Conservation (phyloP, 2,888 invertebrate species). For the Nomada ruficornis region DNA sequence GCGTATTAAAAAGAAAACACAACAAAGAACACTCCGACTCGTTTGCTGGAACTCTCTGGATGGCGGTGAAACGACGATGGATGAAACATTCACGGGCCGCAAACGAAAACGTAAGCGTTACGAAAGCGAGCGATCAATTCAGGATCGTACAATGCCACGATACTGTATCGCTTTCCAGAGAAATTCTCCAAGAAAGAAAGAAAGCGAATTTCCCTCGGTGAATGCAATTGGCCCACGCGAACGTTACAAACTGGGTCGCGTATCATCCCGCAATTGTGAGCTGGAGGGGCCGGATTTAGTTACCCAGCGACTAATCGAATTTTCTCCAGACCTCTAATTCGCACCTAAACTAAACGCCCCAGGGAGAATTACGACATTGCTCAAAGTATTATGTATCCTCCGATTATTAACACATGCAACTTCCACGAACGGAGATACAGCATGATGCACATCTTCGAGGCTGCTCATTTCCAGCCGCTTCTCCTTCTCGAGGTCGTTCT, state of each 20-base stretch:
- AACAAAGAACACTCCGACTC: background rate
- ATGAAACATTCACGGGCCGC: background rate
- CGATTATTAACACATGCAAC: constrained; percentile 38
- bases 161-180: constrained; percentile 51
- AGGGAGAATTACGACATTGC: constrained; percentile 27
- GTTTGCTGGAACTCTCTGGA: too few relatives aligned
- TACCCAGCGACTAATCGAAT: background rate
- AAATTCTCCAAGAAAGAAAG: constrained; percentile 37
- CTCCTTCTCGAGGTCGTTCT: constrained; percentile 50
- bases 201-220: constrained; percentile 41
- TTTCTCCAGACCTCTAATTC: background rate
- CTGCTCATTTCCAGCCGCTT: background rate
- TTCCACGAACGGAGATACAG: constrained; percentile 48
- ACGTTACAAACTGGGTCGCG: constrained; percentile 45
- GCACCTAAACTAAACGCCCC: constrained; percentile 1
- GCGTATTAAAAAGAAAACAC: background rate
- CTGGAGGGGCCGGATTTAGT: constrained; percentile 1
- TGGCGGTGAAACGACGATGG: background rate
- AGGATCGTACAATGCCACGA: constrained; percentile 3
- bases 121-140: constrained; percentile 16
- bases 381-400: constrained; percentile 47
- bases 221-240: constrained; percentile 45
- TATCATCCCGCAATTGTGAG: constrained; percentile 26
- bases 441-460: constrained; percentile 52
- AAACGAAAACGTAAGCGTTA: constrained; percentile 37